Conservation (phyloP, 2,797 vertebrate genomes). For the Intellagama lesueurii region DNA sequence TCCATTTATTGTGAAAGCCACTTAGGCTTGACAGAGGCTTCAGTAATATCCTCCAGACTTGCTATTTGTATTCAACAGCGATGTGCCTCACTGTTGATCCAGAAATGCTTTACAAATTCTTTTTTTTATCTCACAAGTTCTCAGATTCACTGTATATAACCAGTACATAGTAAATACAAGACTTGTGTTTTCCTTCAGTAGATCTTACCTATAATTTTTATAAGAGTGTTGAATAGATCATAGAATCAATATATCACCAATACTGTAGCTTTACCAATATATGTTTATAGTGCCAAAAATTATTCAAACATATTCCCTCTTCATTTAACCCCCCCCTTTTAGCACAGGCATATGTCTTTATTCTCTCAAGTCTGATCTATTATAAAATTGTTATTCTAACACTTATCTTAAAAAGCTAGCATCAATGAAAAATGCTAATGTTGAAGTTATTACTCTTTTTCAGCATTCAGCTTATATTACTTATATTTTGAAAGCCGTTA, state of each 20-base stretch:
- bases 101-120: not conserved
- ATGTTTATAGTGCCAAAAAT: constrained; percentile 26
- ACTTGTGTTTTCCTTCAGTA: constrained; percentile 27
- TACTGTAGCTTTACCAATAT: not conserved
- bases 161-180: not conserved
- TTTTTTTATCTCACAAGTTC: not conserved
- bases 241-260: not conserved
- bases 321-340: not conserved
- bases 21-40: not conserved
- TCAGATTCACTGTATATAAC: not conserved
- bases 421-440: constrained; percentile 28
- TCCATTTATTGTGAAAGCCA: not conserved
- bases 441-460: constrained; percentile 54
- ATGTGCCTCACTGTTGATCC: not conserved
- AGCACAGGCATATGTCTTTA: constrained; percentile 32
- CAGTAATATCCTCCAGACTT: not conserved
- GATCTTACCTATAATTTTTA: not conserved
- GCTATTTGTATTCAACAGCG: not conserved
- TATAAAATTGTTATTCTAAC: constrained; percentile 56
- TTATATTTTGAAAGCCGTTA: constrained; percentile 53
- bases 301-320: constrained; percentile 9
- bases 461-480: constrained; percentile 27
- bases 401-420: constrained; percentile 50
- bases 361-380: constrained; percentile 54
- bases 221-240: not conserved